Base-by-base conservation (phyloP, 1,140 invertebrate genomes). In the Panagrolaimus sp. region DNA sequence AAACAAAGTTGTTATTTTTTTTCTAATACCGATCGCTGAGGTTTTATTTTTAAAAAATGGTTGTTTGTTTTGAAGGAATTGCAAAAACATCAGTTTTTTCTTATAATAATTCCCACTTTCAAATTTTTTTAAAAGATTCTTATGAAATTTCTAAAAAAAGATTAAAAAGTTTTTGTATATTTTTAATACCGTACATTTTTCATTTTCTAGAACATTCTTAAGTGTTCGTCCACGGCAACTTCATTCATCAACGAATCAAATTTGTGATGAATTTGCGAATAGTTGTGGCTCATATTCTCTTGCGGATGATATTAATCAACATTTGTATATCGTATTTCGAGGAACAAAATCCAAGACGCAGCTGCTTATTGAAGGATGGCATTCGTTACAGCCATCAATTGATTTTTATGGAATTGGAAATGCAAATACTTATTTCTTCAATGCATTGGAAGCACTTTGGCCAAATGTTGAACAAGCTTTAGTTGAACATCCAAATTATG, bases 321-420 rank as follows among this genome's bases (percentile, higher is more conserved):
- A 78, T 46, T 28, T 77, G 26, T 65, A 76, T 17, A 65, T 77
- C 55, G 76, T 78, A n/a, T 77, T 76, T 38, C 75, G 76, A 3
- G 76, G 76, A n/a, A 77, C 76, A 24, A 77, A 78, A 65, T 45
- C 72, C 14, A 78, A 77, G 17, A 52, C 69, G 17, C 76, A 77
- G 65, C 65, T 77, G 8, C 73, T 77, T 24, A 14, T 67, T 21
- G 76, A 77, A 66, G 67, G 67, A 4, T 70, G 69, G 65, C 74
- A 78, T 38, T 63, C 72, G 12, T 43, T 78, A 6, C 65, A 78
- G 48, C 76, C 73, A 14, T 67, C 67, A 15, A 44, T 43, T 46
- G 76, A 77, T 52, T 77, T 77, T 63, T 75, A 68, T 64, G 76
- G 72, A 21, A 64, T 76, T 32, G 76, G 76, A 24, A 71, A 78